Evolutionary conservation across 2,888 invertebrate species (phyloP), one percentile per base, ranked within the genome.

Genomic region (Mythimna lalbum): DNA sequence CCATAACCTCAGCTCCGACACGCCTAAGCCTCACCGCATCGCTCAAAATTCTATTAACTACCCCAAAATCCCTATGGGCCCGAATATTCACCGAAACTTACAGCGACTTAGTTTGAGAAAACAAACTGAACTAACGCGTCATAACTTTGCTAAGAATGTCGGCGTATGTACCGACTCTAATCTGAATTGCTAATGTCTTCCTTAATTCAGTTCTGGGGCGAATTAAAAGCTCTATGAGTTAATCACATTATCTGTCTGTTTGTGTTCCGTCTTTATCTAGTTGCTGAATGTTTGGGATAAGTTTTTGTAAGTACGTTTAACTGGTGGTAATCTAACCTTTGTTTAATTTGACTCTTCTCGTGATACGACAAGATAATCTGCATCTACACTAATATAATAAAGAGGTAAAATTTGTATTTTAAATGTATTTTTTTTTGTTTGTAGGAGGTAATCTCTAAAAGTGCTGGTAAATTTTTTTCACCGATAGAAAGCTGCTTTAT

Each of bases 171-270:
- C 74, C 80, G 56, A 36, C 39, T 63, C 68, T 55, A 83, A 89
- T 90, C 87, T 86, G 85, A 87, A 89, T 91, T 92, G 90, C 90
- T 88, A 92, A 92, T 92, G 86, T 77, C 84, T 86, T 78, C 83
- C 87, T 83, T 88, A 88, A 90, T 89, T 88, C 88, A 87, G 85
- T 87, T 80, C 67, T 69, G 73, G 56, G 31, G 73, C 69, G 84
- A 89, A 90, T 90, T 89, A 89, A 89, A 88, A 89, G 86, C 82
- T 83, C 80, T 73, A 86, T 86, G 80, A 83, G 84, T 86, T 88
- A 89, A 89, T 88, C 83, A 87, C 86, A 88, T 90, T 88, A 87
- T 63, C 83, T 82, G 76, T 67, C 60, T 81, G 78, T 80, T 88
- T 84, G 68, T 68, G 73, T 81, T 76, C 57, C 39, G 47, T 63